Percentiles rank a stretch among this genome's conserved stretches.
Evolutionary conservation across 1,140 invertebrate genomes (phyloP).

Genomic region (Bombus breviceps): DNA sequence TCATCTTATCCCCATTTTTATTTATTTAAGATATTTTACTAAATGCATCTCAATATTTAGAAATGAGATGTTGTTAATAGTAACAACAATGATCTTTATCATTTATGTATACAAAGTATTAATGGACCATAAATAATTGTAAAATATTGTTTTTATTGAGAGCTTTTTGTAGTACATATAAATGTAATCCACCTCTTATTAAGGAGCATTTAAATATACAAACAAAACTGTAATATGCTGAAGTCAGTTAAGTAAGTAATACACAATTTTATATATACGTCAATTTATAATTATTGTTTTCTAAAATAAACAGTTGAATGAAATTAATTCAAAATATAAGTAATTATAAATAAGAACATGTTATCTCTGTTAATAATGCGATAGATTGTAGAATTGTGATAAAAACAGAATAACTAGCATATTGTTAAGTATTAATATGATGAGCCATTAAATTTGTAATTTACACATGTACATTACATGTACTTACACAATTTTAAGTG

Average conservation of each 20-base stretch:
- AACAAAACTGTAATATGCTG: slow-evolving; percentile 24
- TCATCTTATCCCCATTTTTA: neutral
- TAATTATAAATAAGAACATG: neutral
- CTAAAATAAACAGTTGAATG: neutral
- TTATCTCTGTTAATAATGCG: neutral
- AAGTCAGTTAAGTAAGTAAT: slow-evolving; percentile 18
- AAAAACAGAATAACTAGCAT: neutral
- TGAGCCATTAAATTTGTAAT: slow-evolving; percentile 6
- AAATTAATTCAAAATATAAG: slow-evolving; percentile 11
- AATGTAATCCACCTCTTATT: neutral
- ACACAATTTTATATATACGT: slow-evolving; percentile 24
- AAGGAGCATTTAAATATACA: slow-evolving; percentile 7
- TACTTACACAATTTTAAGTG: slow-evolving; percentile 5
- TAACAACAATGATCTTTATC: neutral
- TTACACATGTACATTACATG: neutral
- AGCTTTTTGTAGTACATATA: neutral
- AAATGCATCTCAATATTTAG: neutral
- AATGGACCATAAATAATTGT: neutral
- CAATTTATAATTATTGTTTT: slow-evolving; percentile 16
- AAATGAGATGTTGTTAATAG: neutral
- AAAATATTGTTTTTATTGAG: neutral
- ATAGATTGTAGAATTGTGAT: neutral
- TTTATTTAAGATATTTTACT: neutral
- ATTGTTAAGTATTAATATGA: neutral
- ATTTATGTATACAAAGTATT: slow-evolving; percentile 28